phyloP scores from a whole-genome alignment of 2,797 vertebrate species.

The Coendou prehensilis region DNA sequence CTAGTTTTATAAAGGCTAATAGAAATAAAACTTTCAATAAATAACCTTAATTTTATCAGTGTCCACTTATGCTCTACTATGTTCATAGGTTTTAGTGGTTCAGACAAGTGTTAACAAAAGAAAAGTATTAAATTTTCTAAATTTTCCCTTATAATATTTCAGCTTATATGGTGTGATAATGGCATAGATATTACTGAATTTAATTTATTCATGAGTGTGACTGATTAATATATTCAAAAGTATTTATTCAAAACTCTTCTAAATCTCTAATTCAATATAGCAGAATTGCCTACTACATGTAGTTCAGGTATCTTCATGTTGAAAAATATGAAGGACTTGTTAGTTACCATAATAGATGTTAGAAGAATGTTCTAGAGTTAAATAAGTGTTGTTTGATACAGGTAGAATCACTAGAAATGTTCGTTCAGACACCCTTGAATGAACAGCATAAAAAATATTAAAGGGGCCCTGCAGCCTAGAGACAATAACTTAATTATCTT shows the following conservation, averaged over 20 bases:
- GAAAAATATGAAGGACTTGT: background rate
- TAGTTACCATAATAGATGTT: background rate
- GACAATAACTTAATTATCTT: background rate
- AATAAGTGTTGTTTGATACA: background rate
- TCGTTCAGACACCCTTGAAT: background rate
- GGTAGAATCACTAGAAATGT: background rate
- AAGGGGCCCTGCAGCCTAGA: background rate
- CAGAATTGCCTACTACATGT: background rate
- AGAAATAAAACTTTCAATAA: slow-evolving; percentile 10
- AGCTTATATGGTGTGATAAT: background rate
- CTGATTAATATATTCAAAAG: background rate
- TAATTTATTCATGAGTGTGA: background rate
- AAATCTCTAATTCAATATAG: background rate
- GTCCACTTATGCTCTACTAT: background rate
- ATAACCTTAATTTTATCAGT: slow-evolving; percentile 51
- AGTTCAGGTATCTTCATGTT: background rate
- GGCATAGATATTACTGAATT: background rate
- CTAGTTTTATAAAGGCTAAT: background rate
- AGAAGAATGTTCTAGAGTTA: background rate
- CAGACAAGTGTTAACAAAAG: background rate
- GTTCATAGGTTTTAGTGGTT: background rate
- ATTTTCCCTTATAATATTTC: slow-evolving; percentile 7
- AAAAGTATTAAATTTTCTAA: background rate
- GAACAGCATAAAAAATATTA: background rate
- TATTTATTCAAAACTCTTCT: background rate